Evolutionary conservation across 2,888 invertebrate species (phyloP).

Genomic region (Acheta domesticus): DNA sequence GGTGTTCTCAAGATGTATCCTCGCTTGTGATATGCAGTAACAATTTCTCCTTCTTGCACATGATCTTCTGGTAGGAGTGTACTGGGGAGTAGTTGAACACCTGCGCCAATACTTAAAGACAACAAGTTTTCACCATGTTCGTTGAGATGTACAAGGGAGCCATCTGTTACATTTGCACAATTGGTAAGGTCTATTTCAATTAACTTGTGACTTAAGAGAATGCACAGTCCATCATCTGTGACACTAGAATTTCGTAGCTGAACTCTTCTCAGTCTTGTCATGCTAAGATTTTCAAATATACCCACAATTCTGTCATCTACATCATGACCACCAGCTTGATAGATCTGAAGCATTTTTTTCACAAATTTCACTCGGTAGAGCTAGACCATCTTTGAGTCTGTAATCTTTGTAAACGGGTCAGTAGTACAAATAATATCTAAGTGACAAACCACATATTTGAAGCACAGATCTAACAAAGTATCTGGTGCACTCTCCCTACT

Average conservation of each 20-base stretch:
- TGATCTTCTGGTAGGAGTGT: constrained; percentile 39
- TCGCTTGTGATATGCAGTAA: constrained; percentile 45
- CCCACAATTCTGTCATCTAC: constrained; percentile 67
- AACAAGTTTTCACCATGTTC: constrained; percentile 64
- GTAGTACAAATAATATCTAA: constrained; percentile 58
- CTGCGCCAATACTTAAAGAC: constrained; percentile 67
- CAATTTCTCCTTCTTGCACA: constrained; percentile 35
- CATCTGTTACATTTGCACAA: constrained; percentile 64
- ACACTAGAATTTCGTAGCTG: constrained; percentile 68
- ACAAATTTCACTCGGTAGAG: constrained; percentile 68
- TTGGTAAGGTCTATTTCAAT: constrained; percentile 71
- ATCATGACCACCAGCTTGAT: constrained; percentile 52
- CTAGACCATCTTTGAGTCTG: constrained; percentile 58
- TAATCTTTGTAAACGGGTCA: constrained; percentile 50
- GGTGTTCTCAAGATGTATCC: constrained; percentile 59
- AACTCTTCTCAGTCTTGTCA: constrained; percentile 66
- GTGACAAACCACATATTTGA: constrained; percentile 60
- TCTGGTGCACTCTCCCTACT: constrained; percentile 51
- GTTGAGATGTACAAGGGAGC: constrained; percentile 65
- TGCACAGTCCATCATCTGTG: constrained; percentile 66
- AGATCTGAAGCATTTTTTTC: constrained; percentile 62
- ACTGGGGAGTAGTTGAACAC: constrained; percentile 60
- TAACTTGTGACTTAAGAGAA: constrained; percentile 69
- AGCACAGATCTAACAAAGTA: constrained; percentile 60
- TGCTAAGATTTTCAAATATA: constrained; percentile 64